Conservation (phyloP, 1,140 invertebrate genomes). For the Portunus trituberculatus region DNA sequence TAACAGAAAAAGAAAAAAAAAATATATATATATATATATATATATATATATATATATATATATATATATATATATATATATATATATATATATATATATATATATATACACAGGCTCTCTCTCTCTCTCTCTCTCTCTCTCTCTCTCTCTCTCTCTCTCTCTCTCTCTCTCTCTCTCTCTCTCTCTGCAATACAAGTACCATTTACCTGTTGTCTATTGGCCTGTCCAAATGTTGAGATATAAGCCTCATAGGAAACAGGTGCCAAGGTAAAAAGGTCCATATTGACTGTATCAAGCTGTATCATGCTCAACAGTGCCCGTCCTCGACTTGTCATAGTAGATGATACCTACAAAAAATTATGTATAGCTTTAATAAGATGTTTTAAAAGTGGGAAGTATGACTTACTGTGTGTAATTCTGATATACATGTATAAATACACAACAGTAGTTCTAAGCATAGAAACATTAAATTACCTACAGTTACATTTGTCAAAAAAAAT, state of each 20-base stretch:
- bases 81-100: conserved; percentile 53
- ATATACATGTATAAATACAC: not conserved
- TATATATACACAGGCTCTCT: not conserved
- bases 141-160: not conserved
- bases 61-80: conserved; percentile 49
- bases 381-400: not conserved
- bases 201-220: conserved; percentile 81
- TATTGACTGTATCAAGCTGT: conserved; percentile 85
- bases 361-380: not conserved
- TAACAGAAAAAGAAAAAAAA: not conserved
- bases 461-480: too few species aligned
- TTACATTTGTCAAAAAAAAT: not conserved
- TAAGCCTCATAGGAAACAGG: conserved; percentile 89
- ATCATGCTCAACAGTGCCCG: conserved; percentile 87
- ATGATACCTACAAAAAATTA: conserved; percentile 51
- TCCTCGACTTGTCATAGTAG: conserved; percentile 82
- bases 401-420: not conserved
- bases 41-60: conserved; percentile 51
- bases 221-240: conserved; percentile 87
- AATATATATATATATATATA: not conserved
- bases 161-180: not conserved
- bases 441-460: not conserved
- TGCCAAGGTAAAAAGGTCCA: conserved; percentile 86
- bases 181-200: not conserved
- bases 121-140: not conserved